Evolutionary conservation across 2,113 vertebrate species (phyloP), one percentile per base, ranked within the genome.

Genomic region (Neotragus pygmaeus): DNA sequence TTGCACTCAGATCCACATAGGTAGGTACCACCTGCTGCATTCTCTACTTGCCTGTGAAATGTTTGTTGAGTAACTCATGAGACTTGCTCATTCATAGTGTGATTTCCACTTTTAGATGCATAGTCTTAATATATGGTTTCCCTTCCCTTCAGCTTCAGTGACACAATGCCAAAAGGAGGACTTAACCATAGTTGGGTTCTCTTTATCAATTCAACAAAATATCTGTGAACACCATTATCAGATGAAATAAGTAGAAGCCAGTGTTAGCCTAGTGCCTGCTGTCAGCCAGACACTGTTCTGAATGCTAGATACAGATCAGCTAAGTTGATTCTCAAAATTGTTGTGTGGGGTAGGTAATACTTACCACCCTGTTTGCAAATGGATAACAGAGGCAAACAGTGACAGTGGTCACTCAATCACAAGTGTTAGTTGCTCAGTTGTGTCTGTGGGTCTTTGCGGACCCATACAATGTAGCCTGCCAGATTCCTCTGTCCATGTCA

Each of bases 1-100:
- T 2, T 33, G 5, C 0, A 13, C 49, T 80, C 2, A 23, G 23
- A 16, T 27, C 33, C 25, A 19, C 1, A 0, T 30, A 11, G 23
- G 7, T 11, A 28, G 21, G 17, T 3, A 51, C 7, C 6, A 5
- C 0, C 15, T 19, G 27, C 43, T 39, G 7, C 7, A 4, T 62
- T 7, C 23, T 58, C 27, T 30, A 1, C 9, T 14, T 60, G 10
- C 0, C 33, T 39, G 25, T 53, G 17, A 23, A 39, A 1, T 19
- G 5, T 89, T 62, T 78, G 0, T 78, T 78, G 2, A 15, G 28
- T 9, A 85, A 82, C 27, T 47, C 6, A 36, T 7, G 17, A 39
- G 86, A 43, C 28, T 45, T 43, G 27, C 10, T 58, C 33, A n/a
- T 85, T n/a, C 21, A 30, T 19, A 64, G 5, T 30, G 15, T 33